Percentiles rank a stretch among this genome's conserved stretches.
Evolutionary conservation across 2,113 vertebrate species (phyloP).

Genomic region (Mola mola): DNA sequence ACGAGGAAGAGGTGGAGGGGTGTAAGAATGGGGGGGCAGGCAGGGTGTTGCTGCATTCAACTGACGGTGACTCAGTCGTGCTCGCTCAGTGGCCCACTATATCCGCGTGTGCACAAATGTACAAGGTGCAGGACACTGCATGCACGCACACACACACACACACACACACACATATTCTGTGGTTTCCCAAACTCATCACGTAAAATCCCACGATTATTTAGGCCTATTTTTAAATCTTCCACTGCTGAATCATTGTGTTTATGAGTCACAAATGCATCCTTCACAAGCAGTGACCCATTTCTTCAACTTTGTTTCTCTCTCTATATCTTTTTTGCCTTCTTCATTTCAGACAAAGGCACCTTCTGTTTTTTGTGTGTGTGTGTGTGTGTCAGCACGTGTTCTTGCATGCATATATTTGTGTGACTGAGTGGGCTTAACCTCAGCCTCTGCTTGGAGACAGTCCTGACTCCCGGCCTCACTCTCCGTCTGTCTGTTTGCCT

Average conservation of each 20-base stretch:
- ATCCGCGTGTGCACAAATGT: too few relatives aligned
- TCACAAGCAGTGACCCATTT: constrained; percentile 38
- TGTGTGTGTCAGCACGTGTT: constrained; percentile 54
- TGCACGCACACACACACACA: constrained; percentile 1
- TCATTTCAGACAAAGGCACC: constrained; percentile 66
- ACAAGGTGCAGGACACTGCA: too few relatives aligned
- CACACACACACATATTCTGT: neutral
- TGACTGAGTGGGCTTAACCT: constrained; percentile 52
- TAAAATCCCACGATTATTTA: constrained; percentile 57
- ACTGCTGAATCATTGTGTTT: constrained; percentile 70
- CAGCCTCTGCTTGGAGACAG: constrained; percentile 66
- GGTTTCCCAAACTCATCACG: constrained; percentile 57
- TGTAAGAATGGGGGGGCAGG: constrained; percentile 18
- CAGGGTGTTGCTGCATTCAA: constrained; percentile 15
- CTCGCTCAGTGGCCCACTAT: constrained; percentile 9
- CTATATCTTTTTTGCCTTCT: constrained; percentile 37
- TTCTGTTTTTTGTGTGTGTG: constrained; percentile 18
- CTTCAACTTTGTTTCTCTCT: constrained; percentile 29
- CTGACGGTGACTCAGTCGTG: constrained; percentile 49
- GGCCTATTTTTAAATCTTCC: constrained; percentile 70
- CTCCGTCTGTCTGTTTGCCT: constrained; percentile 49
- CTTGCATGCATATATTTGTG: constrained; percentile 63
- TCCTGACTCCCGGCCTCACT: constrained; percentile 39
- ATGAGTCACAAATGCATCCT: constrained; percentile 65
- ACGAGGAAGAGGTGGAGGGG: constrained; percentile 46